Base-by-base conservation (phyloP, 2,797 vertebrate genomes). In the Borostomias antarcticus region DNA sequence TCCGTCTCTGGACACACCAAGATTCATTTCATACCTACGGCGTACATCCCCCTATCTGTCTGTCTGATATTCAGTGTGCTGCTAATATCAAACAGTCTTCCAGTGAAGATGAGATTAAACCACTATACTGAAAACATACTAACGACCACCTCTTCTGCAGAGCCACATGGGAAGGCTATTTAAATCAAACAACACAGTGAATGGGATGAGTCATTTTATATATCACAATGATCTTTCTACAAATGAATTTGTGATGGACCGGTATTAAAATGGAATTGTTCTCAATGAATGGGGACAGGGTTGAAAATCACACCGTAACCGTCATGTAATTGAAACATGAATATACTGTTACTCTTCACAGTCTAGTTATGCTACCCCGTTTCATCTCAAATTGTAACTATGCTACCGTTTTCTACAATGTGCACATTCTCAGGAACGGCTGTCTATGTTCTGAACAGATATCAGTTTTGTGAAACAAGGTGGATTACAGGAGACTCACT, bases 401-500 rank as follows among this genome's bases (percentile, higher is more conserved):
- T n/a, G n/a, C n/a, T n/a, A n/a, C n/a, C n/a, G n/a, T n/a, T n/a
- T n/a, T n/a, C n/a, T n/a, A n/a, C n/a, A n/a, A n/a, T n/a, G n/a
- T n/a, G n/a, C n/a, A n/a, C n/a, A n/a, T n/a, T n/a, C n/a, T n/a
- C n/a, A n/a, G n/a, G n/a, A n/a, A n/a, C n/a, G n/a, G n/a, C n/a
- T n/a, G n/a, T n/a, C 33, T 35, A 10, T 35, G 1, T 1, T 5
- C 5, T 1, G 10, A 10, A 10, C 1, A 10, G 33, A 5, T 35
- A 10, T 5, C n/a, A n/a, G n/a, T n/a, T n/a, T n/a, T n/a, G n/a
- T n/a, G n/a, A n/a, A n/a, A n/a, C n/a, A n/a, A n/a, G n/a, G n/a
- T n/a, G 35, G 35, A 8, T 0, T 8, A 10, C 9, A 1, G 35
- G 3, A 37, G 48, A 80, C 96, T 98, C 98, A 99, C 98, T 98